A percentile compares a stretch with the other conserved stretches of the same genome.
phyloP scores from a whole-genome alignment of 1,140 invertebrate species.

The Pseudomyrmex sp. region DNA sequence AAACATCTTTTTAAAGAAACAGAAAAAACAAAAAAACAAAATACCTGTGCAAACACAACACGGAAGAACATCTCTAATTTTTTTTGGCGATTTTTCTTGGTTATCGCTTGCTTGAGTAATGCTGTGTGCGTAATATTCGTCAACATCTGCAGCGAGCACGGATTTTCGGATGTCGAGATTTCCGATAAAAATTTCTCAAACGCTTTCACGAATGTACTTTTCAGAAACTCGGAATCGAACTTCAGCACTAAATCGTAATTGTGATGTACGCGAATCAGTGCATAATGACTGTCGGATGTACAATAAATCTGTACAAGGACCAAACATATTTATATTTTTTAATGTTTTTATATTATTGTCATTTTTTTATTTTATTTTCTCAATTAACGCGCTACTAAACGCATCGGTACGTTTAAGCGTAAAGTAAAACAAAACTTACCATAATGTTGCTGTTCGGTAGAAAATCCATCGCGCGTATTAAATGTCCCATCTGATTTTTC shows the following conservation, averaged over 20 bases:
- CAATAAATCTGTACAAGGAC: slow-evolving; percentile 70
- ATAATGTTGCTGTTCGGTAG: slow-evolving; percentile 47
- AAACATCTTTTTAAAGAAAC: too few species aligned
- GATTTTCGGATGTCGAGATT: slow-evolving; percentile 62
- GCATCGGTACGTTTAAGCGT: background rate
- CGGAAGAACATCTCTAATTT: slow-evolving; percentile 86
- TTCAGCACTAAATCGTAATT: slow-evolving; percentile 87
- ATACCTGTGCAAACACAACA: slow-evolving; percentile 85
- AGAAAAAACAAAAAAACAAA: background rate
- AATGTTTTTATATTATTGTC: too few species aligned
- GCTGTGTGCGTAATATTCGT: slow-evolving; percentile 72
- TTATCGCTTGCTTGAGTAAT: slow-evolving; percentile 81
- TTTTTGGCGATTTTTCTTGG: slow-evolving; percentile 83
- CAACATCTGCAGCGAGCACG: slow-evolving; percentile 56
- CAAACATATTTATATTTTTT: background rate
- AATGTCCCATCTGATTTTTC: slow-evolving; percentile 75
- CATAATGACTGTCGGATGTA: slow-evolving; percentile 83
- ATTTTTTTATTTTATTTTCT: background rate
- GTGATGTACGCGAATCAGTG: slow-evolving; percentile 86
- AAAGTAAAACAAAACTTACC: slow-evolving; percentile 37
- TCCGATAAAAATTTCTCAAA: slow-evolving; percentile 78
- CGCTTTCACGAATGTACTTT: slow-evolving; percentile 76
- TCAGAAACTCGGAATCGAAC: slow-evolving; percentile 78
- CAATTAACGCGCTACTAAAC: background rate
- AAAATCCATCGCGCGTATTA: slow-evolving; percentile 81